These are phyloP conservation scores for Lymantria monacha DNA, from an alignment of 2,888 invertebrate genomes.

Conservation along the genomic window DNA sequence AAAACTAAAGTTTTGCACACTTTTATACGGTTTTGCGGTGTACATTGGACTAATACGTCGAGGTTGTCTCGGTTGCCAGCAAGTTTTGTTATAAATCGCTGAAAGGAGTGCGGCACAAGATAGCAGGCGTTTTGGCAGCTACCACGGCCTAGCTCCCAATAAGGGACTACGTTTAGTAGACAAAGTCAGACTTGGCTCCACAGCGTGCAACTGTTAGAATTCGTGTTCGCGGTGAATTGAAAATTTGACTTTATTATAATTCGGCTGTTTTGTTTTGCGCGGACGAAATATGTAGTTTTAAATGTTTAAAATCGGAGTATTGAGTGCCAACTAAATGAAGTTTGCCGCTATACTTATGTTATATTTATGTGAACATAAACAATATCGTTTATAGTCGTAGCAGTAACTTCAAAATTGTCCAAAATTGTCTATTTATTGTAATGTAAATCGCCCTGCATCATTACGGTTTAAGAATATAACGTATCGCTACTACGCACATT, in stretches of 20 bases:
- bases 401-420: no score
- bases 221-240: slow-evolving; percentile 28
- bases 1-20: slow-evolving; percentile 33
- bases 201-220: slow-evolving; percentile 14
- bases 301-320: not conserved
- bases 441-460: no score
- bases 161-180: slow-evolving; percentile 15
- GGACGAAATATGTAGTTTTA: not conserved
- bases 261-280: slow-evolving; percentile 8
- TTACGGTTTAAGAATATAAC: no score
- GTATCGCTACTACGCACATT: no score
- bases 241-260: slow-evolving; percentile 35
- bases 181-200: slow-evolving; percentile 14
- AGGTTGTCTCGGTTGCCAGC: slow-evolving; percentile 45
- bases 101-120: slow-evolving; percentile 35
- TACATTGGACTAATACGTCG: slow-evolving; percentile 38
- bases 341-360: not conserved
- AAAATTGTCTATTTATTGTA: no score
- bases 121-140: slow-evolving; percentile 34
- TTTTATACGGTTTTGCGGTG: slow-evolving; percentile 36
- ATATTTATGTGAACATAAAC: no score
- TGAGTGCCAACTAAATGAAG: slow-evolving; percentile 1
- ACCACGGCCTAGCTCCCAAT: slow-evolving; percentile 17
- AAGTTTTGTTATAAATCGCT: slow-evolving; percentile 51
- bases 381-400: no score